Percentiles rank a stretch among this genome's conserved stretches.
Conservation (phyloP, 2,888 invertebrate species). For the Heliconius aoede region DNA sequence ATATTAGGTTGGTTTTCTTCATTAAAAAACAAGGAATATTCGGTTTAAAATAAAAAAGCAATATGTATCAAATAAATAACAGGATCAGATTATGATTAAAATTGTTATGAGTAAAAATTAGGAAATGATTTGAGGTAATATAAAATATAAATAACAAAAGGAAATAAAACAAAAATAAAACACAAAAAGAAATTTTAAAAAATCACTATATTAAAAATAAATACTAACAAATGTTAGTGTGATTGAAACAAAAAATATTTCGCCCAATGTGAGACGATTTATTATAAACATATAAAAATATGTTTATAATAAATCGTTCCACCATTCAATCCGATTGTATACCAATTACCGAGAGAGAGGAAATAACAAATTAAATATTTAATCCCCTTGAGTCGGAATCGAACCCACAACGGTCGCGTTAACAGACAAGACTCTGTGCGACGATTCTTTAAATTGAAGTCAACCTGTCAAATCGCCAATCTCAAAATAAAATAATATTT, state of each 20-base stretch:
- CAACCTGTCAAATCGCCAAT: background rate
- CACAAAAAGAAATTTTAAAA: slow-evolving; percentile 55
- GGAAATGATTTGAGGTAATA: background rate
- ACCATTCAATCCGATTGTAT: too few species aligned
- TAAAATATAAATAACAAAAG: background rate
- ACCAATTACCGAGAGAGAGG: too few species aligned
- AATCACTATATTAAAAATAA: slow-evolving; percentile 73
- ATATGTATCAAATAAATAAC: too few species aligned
- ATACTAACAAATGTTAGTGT: slow-evolving; percentile 57
- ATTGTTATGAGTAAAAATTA: background rate
- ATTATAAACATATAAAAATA: too few species aligned
- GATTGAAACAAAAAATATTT: slow-evolving; percentile 49
- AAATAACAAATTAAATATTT: too few species aligned
- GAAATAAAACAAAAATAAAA: slow-evolving; percentile 53
- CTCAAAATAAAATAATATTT: slow-evolving; percentile 39
- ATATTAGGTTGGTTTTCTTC: slow-evolving; percentile 30
- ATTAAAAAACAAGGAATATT: too few species aligned
- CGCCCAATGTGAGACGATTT: slow-evolving; percentile 28
- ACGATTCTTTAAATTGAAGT: background rate
- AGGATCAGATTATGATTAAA: background rate
- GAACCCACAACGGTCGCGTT: background rate
- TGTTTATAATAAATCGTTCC: too few species aligned
- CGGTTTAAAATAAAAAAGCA: too few species aligned
- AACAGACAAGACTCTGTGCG: background rate
- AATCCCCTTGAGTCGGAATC: background rate